Conservation (phyloP, 1,140 invertebrate genomes). For the Bombus picipes region DNA sequence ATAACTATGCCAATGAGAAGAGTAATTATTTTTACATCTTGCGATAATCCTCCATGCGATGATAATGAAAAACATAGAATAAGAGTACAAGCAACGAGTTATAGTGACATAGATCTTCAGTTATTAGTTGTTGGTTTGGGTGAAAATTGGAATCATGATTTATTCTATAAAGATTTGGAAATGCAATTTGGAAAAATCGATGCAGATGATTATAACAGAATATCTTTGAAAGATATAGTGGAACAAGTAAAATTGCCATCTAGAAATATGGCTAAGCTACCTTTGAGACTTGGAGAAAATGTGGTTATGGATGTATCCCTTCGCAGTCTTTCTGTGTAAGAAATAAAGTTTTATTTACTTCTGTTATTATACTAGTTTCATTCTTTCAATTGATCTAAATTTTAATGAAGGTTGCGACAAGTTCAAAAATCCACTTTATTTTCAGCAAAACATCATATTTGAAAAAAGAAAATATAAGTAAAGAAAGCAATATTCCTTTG, state of each 20-base stretch:
- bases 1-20: conserved; percentile 51
- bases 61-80: conserved; percentile 60
- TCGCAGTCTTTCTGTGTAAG: conserved; percentile 57
- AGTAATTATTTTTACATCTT: conserved; percentile 67
- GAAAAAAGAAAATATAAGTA: conserved; percentile 39
- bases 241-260: conserved; percentile 58
- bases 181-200: conserved; percentile 38
- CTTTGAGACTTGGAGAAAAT: conserved; percentile 54
- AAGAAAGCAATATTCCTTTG: conserved; percentile 64
- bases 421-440: not conserved
- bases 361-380: not conserved
- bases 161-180: conserved; percentile 73
- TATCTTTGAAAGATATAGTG: conserved; percentile 62
- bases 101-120: conserved; percentile 49
- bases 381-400: too few species aligned
- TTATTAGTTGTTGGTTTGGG: conserved; percentile 63
- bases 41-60: conserved; percentile 57
- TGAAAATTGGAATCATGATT: conserved; percentile 55
- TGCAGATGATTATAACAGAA: conserved; percentile 57
- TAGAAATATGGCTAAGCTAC: conserved; percentile 54
- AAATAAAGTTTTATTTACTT: not conserved
- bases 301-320: conserved; percentile 57
- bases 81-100: conserved; percentile 44
- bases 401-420: not conserved
- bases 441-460: conserved; percentile 54